phyloP scores from a whole-genome alignment of 2,113 vertebrate species.

The Tiliqua scincoides region DNA sequence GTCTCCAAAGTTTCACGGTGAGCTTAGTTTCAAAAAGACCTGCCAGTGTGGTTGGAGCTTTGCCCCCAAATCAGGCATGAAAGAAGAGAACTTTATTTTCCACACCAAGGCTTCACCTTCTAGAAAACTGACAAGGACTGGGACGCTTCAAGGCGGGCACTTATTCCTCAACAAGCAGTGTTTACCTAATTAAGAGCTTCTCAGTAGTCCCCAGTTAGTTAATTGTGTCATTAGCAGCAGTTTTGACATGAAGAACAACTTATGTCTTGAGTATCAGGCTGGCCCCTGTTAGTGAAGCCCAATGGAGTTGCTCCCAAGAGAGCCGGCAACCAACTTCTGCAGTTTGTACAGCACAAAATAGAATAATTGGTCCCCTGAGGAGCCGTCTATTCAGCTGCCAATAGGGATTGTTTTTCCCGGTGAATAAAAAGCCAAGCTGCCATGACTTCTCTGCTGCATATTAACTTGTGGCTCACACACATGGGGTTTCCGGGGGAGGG shows the following conservation, averaged over 20 bases:
- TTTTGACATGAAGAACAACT: constrained; percentile 76
- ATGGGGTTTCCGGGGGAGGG: fast-evolving
- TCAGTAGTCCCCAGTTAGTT: constrained; percentile 74
- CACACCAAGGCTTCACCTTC: constrained; percentile 23
- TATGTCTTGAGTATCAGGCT: constrained; percentile 62
- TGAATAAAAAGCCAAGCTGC: constrained; percentile 67
- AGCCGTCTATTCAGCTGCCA: constrained; percentile 72
- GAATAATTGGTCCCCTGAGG: constrained; percentile 89
- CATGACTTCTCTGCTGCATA: constrained; percentile 40
- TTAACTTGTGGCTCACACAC: constrained; percentile 27
- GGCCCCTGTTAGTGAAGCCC: constrained; percentile 55
- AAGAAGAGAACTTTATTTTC: constrained; percentile 37
- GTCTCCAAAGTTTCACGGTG: constrained; percentile 15
- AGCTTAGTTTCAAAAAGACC: constrained; percentile 36
- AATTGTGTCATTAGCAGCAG: constrained; percentile 80
- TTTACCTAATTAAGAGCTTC: constrained; percentile 85
- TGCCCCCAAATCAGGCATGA: constrained; percentile 49
- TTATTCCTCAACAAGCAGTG: constrained; percentile 57
- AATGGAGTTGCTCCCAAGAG: constrained; percentile 56
- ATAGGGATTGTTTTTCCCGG: constrained; percentile 58
- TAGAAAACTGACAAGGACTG: constrained; percentile 64
- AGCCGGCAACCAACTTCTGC: constrained; percentile 56
- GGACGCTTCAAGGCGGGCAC: constrained; percentile 50
- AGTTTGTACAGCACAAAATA: constrained; percentile 62
- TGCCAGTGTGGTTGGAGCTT: constrained; percentile 46